Evolutionary conservation across 2,888 invertebrate species (phyloP), one percentile per base, ranked within the genome.

Genomic region (Pristionchus maxplancki): DNA sequence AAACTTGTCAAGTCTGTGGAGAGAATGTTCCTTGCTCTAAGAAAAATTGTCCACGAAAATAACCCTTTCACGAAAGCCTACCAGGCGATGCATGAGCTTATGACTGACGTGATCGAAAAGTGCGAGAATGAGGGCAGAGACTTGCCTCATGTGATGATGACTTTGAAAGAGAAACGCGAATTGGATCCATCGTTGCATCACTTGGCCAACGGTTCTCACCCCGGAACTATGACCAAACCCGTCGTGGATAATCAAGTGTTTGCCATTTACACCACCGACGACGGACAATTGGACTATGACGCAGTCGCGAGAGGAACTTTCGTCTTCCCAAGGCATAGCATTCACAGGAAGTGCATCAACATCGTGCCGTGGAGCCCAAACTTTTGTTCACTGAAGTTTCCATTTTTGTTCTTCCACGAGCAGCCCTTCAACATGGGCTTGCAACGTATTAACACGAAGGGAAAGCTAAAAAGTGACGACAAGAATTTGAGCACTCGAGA

Each of bases 181-280:
- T 13, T 71, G 8, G 71, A 40, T 4, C 20, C 15, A 8, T 34
- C 37, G 6, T 3, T 71, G 17, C 71, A 71, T 17, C 71, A 37
- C 17, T 20, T 71, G 20, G 71, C 71, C 0, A 71, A 71, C 2
- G 71, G 37, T 8, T 8, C 17, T 34, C 71, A 71, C 37, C 3
- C 37, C 9, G 71, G 71, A 13, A 71, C 71, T 0, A 34, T 24
- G 6, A 71, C 34, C 8, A 71, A 71, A 71, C 71, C 71, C 1
- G 9, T 71, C 3, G 37, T 71, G 17, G 71, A 71, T 17, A 37
- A 34, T 37, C 71, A 71, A 71, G 71, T 71, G 40, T 71, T 37
- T 40, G 71, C 71, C 5, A 71, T 71, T 71, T 71, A 71, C 40
- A 71, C 71, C 6, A 71, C 71, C 17, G 71, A 71, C 20, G 71